Evolutionary conservation across 2,888 invertebrate genomes (phyloP), one percentile per base, ranked within the genome.

Genomic region (Dendrolimus houi): DNA sequence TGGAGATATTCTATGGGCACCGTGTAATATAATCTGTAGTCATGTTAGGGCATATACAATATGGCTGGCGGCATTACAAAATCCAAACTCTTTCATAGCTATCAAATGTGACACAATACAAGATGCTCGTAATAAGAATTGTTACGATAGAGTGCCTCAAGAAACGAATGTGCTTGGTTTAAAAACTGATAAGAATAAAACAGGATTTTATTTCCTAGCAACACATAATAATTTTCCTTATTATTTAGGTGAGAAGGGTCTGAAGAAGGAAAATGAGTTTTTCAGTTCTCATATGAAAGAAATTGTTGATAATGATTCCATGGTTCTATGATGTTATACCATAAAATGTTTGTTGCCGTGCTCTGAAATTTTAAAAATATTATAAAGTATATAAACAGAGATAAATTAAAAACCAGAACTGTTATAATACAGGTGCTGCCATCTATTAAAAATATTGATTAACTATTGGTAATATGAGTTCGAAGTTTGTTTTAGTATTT

Each of bases 161-260:
- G 64, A 74, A 0, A 81, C 80, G 0, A 83, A 83, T 53, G 12
- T 74, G 0, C 3, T 81, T 9, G 82, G 81, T 0, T 52, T 65
- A 1, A 70, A 71, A n/a, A 70, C 70, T 0, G 68, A 83, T 61
- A 70, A 52, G 9, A 71, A 55, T 55, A 70, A 62, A 56, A 57
- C 70, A 7, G 83, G 83, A 0, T 69, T 81, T 7, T 83, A 72
- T 58, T 83, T 66, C 62, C 59, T 83, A 52, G 66, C 75, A 0
- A 81, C 83, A 0, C 60, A 63, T 7, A 73, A 79, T 57, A 67
- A 64, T 53, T 83, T 67, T 47, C 87, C 87, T 0, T 87, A 79
- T 60, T 80, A 65, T 62, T 65, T 87, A 57, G 85, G 81, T 0
- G 63, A 75, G 13, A 79, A 78, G n/a, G 87, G 87, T 0, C 54